Evolutionary conservation across 2,888 invertebrate species (phyloP), one percentile per base, ranked within the genome.

Genomic region (Nesidiocoris tenuis): DNA sequence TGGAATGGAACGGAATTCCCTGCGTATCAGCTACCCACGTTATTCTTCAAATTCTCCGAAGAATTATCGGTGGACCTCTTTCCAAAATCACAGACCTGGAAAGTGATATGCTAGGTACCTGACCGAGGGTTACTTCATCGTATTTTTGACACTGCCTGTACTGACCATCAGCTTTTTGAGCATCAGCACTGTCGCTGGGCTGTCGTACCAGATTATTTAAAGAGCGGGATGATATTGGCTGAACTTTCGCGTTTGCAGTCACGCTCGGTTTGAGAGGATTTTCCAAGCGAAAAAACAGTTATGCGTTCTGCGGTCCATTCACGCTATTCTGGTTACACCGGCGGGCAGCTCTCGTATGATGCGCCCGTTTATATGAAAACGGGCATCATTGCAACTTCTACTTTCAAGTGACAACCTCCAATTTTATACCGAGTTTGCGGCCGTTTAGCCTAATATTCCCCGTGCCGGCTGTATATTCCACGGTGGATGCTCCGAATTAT

Each of bases 321-420:
- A 70, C 70, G 70, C 70, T 70, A 59, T 70, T 70, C 23, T 70
- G 70, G 70, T 70, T 59, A 70, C 70, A 59, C 59, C 57, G 12
- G 39, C 5, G 12, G 39, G 5, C 39, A 12, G 12, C 39, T n/a
- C n/a, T n/a, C 39, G 39, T 7, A 39, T 39, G 39, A 7, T 39
- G 39, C 39, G 12, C 39, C 39, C 39, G 39, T 12, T n/a, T n/a
- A 39, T 39, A 39, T 39, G 39, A 39, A 39, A 39, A 3, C 39
- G 12, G 39, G 39, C n/a, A 39, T 39, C 39, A 39, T 7, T 12
- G 39, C 12, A n/a, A 39, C 12, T 39, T 39, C 39, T n/a, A n/a
- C n/a, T n/a, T n/a, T 39, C 39, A 39, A 39, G 39, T 39, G 39
- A 39, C 39, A 12, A 39, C 39, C 39, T 39, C 5, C 39, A 39